Base-by-base conservation (phyloP, 1,140 invertebrate genomes). In the Drosophila micromelanica region DNA sequence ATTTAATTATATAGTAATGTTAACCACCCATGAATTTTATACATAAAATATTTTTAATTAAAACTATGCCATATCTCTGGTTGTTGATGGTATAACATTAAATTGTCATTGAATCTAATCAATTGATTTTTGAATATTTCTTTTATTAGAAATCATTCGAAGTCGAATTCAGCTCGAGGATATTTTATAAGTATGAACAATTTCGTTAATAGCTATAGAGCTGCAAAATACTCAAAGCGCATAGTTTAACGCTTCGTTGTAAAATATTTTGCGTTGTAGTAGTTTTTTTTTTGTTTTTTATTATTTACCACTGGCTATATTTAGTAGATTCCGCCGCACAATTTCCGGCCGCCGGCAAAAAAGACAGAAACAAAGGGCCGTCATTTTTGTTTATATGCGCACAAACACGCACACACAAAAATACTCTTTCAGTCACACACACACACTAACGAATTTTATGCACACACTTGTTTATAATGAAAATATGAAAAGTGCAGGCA, bases 401-500 rank as follows among this genome's bases (percentile, higher is more conserved):
- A 48, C 42, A 63, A 5, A 49, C 40, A 27, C 52, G 8, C 20
- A 48, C 42, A 63, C 8, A 49, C 40, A 27, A 3, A 23, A 23
- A 23, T 3, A 23, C 20, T 23, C 20, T 23, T 2, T 3, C 20
- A 23, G 20, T 23, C 9, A 23, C 45, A 51, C 5, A 38, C 17
- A 61, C 38, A 54, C 5, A 42, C 37, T 2, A 9, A 32, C 38
- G 13, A 51, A 51, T 49, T 55, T 30, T 45, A 51, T 64, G 76
- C 78, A 77, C 63, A 68, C 63, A 68, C 64, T 78, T 72, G 61
- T 71, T 74, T 72, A 54, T 81, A 86, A 81, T 87, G 82, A 86
- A 86, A 76, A 59, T 81, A 60, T 76, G 84, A 38, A 76, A 61
- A 77, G 60, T 70, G 73, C 81, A 77, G 80, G 80, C 76, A 85